Conservation (phyloP, 2,888 invertebrate species). For the Meloe dianella region DNA sequence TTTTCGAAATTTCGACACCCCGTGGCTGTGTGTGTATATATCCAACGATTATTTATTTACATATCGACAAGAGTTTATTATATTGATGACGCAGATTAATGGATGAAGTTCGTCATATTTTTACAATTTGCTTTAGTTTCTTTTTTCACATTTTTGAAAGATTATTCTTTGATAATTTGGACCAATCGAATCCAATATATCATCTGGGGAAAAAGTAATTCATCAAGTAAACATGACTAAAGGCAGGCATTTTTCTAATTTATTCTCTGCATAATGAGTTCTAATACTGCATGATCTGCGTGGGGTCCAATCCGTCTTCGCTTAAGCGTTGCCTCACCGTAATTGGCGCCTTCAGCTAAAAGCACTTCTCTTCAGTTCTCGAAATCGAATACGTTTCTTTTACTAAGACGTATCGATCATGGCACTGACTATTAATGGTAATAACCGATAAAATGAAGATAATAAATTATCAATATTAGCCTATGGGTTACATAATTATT, state of each 20-base stretch:
- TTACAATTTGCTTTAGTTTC: not conserved
- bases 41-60: conserved; percentile 8
- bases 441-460: conserved; percentile 17
- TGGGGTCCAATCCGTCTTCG: conserved; percentile 46
- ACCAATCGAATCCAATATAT: conserved; percentile 29
- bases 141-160: not conserved
- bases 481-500: conserved; percentile 24
- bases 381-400: conserved; percentile 27
- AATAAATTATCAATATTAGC: conserved; percentile 21
- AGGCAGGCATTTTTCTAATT: conserved; percentile 51
- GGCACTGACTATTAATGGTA: conserved; percentile 22
- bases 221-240: conserved; percentile 46
- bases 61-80: not conserved
- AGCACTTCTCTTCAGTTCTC: conserved; percentile 34
- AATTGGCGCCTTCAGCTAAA: conserved; percentile 46
- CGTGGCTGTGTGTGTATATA: not conserved
- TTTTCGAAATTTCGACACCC: not conserved
- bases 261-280: conserved; percentile 52
- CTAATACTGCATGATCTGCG: conserved; percentile 51
- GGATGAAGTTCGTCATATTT: not conserved
- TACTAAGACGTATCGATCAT: conserved; percentile 25
- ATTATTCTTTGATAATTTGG: conserved; percentile 15
- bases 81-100: not conserved
- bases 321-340: conserved; percentile 38
- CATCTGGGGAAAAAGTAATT: conserved; percentile 39